Base-by-base conservation (phyloP, 2,888 invertebrate species). In the Myopa testacea region DNA sequence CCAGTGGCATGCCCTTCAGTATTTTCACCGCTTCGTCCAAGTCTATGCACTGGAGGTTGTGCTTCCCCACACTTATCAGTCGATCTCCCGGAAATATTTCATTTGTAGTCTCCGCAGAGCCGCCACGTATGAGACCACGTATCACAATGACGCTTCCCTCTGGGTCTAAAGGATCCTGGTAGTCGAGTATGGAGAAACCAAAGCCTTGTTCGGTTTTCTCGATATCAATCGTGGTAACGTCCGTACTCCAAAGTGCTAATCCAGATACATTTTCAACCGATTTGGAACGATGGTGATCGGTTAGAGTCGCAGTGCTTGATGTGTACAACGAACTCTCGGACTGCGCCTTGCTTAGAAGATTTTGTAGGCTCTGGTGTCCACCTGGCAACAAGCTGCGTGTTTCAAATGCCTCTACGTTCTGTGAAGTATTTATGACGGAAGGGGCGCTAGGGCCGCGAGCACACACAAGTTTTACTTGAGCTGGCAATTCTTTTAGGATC, bases 111-210 rank as follows among this genome's bases (percentile, higher is more conserved):
- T 98, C 97, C 19, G 99, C 99, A n/a, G 97, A 95, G 55, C 99
- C 99, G 78, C 98, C 98, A 52, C 99, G 98, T 77, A 99, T 99
- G 82, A 99, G 92, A 87, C 98, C 98, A 84, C 98, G 93, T 84
- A 99, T 97, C 81, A 99, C 98, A 90, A 99, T 98, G 83, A 98
- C 98, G 82, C 98, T 98, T 85, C 97, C 96, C 85, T 94, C 94
- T 77, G 97, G 93, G 91, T 99, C 98, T 86, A 98, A 92, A 62
- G 99, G 99, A 91, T 99, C 99, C 93, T 97, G 97, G 90, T 97
- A 97, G 90, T 97, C 99, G 81, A 99, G 92, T 86, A 99, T 98
- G 83, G 98, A 98, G 91, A 99, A 99, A 81, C 99, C 99, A 80
- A 99, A 93, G 74, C 99, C 99, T 85, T 96, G 93, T 87, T 98